Base-by-base conservation (phyloP, 1,140 invertebrate species). In the Heliconius eleuchia region DNA sequence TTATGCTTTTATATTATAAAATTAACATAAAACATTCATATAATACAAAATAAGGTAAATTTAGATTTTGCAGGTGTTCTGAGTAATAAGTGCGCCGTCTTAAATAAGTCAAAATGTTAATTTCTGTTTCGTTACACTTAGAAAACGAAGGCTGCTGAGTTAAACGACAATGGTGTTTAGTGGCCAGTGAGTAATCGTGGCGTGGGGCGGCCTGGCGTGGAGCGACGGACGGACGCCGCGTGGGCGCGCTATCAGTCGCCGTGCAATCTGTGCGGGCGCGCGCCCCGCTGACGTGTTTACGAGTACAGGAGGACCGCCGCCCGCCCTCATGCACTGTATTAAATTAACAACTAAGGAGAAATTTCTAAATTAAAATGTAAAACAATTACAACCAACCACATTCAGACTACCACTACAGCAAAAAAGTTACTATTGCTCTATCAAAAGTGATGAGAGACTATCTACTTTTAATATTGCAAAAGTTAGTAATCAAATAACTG, bases 321-420 rank as follows among this genome's bases (percentile, higher is more conserved):
- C 90, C 88, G 91, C 90, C 91, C 89, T 90, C 90, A 83, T 79
- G 79, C 87, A 85, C 87, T 87, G 90, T 90, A 93, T 94, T 94
- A 91, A 52, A 16, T 52, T 52, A 52, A 52, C 18, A 52, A 18
- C 50, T 52, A 6, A 52, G 1, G 50, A 52, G 18, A 52, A 52
- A 52, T 18, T 52, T 89, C 79, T 76, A 83, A 86, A 82, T 82
- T 86, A 80, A 87, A 85, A 82, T 87, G 87, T 84, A 88, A 66
- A 30, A 66, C 9, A 60, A 66, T 27, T 13, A 27, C 60, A 30
- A 5, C 27, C 23, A 2, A 60, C 57, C 42, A 13, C 42, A 46
- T 46, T 46, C 11, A 46, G 42, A 46, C 42, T 4, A 46, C 3
- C 42, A 46, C 42, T 46, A 46, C 42, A 46, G 4, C 42, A 46